Base-by-base conservation (phyloP, 2,113 vertebrate species). In the Ellobius talpinus region DNA sequence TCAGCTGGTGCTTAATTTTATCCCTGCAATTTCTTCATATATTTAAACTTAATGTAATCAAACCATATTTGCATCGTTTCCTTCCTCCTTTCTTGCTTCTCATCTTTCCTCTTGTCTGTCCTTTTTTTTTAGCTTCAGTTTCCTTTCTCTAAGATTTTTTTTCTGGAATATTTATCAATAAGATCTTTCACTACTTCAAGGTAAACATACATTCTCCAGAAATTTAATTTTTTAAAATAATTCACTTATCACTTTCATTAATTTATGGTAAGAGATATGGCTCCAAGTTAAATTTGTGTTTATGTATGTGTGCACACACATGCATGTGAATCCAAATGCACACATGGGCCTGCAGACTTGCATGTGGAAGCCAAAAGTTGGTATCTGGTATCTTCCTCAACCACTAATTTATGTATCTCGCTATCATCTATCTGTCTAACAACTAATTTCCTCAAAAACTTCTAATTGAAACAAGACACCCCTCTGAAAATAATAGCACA, bases 401-500 rank as follows among this genome's bases (percentile, higher is more conserved):
- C 29, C 39, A 76, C 23, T 76, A 45, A 45, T 76, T 76, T 76
- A 76, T 76, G 45, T 73, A 16, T 72, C 36, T 39, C 70, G 29
- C 5, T 77, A 14, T 17, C 14, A 16, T 23, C 31, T 0, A 36
- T n/a, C 50, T 14, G 23, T 12, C 17, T 1, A 92, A 31, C 55
- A 58, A 13, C 42, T 68, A 89, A 78, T 21, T 74, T 78, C n/a
- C 16, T 87, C 13, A 72, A 65, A 86, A 89, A 7, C 29, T 39
- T 88, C 81, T 45, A 84, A 21, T 84, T 52, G 52, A 78, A 90
- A 85, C 82, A 92, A 87, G 29, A 74, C 10, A 68, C 0, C 81
- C 85, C 29, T 94, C 50, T 94, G 63, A 79, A 96, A 89, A 93
- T 45, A 70, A 33, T 42, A 66, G 65, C 47, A n/a, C 13, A 2